Percentiles rank a stretch among this genome's conserved stretches.
These are phyloP conservation scores for Xanthia icteritia DNA, from an alignment of 2,888 invertebrate genomes.

Conservation along the genomic window DNA sequence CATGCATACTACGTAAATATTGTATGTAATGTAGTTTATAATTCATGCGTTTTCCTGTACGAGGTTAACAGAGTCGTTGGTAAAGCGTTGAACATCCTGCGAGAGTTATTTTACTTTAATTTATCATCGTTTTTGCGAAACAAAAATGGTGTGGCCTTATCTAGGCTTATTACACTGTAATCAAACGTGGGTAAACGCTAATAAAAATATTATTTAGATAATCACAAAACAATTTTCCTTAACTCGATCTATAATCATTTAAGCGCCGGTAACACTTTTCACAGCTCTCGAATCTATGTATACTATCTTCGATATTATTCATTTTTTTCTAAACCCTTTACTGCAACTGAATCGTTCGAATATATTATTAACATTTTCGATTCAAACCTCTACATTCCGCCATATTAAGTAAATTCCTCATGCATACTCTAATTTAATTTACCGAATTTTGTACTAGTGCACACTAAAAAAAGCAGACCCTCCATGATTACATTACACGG, in stretches of 20 bases:
- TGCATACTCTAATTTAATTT: slow-evolving; percentile 20
- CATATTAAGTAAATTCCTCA: not conserved
- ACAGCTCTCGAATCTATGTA: not conserved
- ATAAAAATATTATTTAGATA: not conserved
- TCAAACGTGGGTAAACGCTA: not conserved
- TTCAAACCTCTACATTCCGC: not conserved
- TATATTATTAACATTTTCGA: slow-evolving; percentile 12
- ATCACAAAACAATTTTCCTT: not conserved
- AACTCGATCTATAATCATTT: too few species aligned
- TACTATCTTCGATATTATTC: not conserved
- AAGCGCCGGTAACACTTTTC: not conserved
- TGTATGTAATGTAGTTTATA: slow-evolving; percentile 24
- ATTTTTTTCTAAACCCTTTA: not conserved
- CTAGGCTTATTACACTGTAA: not conserved
- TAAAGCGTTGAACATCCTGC: not conserved
- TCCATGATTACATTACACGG: slow-evolving; percentile 43
- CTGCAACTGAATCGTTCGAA: not conserved
- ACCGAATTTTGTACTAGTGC: not conserved
- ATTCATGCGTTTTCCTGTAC: slow-evolving; percentile 40
- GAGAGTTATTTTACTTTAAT: not conserved
- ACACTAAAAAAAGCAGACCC: slow-evolving; percentile 34
- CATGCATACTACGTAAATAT: slow-evolving; percentile 47
- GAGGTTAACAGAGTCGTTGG: not conserved
- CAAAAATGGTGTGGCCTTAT: not conserved
- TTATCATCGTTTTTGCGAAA: not conserved